Evolutionary conservation across 2,113 vertebrate species (phyloP).

Genomic region (Cacatua alba): DNA sequence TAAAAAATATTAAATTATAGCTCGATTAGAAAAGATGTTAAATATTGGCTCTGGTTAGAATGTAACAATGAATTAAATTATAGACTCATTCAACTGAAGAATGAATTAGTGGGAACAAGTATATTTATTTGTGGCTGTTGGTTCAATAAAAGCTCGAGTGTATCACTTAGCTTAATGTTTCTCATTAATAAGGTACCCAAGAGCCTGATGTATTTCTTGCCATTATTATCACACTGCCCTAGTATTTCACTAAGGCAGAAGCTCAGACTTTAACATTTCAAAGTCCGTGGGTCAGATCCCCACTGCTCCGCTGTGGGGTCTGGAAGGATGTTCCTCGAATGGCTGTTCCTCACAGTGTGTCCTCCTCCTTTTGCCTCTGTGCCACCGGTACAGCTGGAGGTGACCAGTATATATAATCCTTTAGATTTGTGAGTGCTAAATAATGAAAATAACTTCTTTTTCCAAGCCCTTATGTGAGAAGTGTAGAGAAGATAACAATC

Average conservation of each 20-base stretch:
- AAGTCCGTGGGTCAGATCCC: neutral
- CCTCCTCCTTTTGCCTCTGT: neutral
- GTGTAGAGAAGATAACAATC: neutral
- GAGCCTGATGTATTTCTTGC: neutral
- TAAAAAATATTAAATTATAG: constrained; percentile 55
- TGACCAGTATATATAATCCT: neutral
- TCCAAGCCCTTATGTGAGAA: neutral
- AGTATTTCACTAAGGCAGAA: neutral
- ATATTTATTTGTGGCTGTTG: constrained; percentile 62
- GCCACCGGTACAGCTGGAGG: rapidly evolving
- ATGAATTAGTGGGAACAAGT: constrained; percentile 33
- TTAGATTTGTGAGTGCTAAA: neutral
- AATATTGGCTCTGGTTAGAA: constrained; percentile 20
- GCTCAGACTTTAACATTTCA: neutral
- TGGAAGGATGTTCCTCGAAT: neutral
- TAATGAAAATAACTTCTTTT: neutral
- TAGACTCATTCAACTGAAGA: constrained; percentile 48
- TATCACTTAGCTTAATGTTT: constrained; percentile 25
- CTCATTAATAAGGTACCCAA: constrained; percentile 17
- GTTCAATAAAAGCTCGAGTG: constrained; percentile 11
- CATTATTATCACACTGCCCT: neutral
- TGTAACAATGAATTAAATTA: constrained; percentile 66
- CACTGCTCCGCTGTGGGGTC: rapidly evolving
- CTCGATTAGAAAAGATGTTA: constrained; percentile 47
- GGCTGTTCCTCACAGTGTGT: rapidly evolving